phyloP scores from a whole-genome alignment of 2,888 invertebrate species.

The Caenorhabditis drosophilae region DNA sequence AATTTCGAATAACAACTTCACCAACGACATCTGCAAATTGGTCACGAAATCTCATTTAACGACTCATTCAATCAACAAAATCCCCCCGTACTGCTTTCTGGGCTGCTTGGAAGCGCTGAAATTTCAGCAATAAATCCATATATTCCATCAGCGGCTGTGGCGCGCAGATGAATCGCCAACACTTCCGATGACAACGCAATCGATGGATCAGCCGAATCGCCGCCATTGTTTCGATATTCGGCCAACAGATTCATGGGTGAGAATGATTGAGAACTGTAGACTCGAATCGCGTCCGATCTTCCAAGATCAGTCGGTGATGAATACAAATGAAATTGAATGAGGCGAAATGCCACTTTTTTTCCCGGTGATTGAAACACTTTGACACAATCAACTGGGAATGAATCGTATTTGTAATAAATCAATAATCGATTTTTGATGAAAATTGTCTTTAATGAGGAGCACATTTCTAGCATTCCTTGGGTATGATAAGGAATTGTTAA shows the following conservation, averaged over 20 bases:
- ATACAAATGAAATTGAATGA: slow-evolving; percentile 77
- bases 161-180: slow-evolving; percentile 86
- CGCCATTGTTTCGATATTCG: slow-evolving; percentile 32
- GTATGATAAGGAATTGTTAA: slow-evolving; percentile 73
- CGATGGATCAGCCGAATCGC: slow-evolving; percentile 23
- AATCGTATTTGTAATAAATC: slow-evolving; percentile 94
- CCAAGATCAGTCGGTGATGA: slow-evolving; percentile 56
- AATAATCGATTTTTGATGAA: slow-evolving; percentile 78
- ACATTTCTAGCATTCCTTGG: slow-evolving; percentile 93
- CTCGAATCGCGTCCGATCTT: slow-evolving; percentile 56
- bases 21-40: slow-evolving; percentile 45
- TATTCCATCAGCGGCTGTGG: slow-evolving; percentile 89
- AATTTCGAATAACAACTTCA: slow-evolving; percentile 55
- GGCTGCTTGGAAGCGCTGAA: slow-evolving; percentile 80
- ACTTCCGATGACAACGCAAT: slow-evolving; percentile 34
- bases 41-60: no score
- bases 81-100: slow-evolving; percentile 31
- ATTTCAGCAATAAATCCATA: slow-evolving; percentile 98
- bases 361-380: slow-evolving; percentile 89
- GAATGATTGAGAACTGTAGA: slow-evolving; percentile 59
- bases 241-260: slow-evolving; percentile 46
- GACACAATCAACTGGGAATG: slow-evolving; percentile 92
- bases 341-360: slow-evolving; percentile 71
- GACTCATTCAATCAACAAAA: background rate
- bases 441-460: slow-evolving; percentile 90